These are phyloP conservation scores for Anarsia innoxiella DNA, from an alignment of 2,888 invertebrate species.

Conservation along the genomic window DNA sequence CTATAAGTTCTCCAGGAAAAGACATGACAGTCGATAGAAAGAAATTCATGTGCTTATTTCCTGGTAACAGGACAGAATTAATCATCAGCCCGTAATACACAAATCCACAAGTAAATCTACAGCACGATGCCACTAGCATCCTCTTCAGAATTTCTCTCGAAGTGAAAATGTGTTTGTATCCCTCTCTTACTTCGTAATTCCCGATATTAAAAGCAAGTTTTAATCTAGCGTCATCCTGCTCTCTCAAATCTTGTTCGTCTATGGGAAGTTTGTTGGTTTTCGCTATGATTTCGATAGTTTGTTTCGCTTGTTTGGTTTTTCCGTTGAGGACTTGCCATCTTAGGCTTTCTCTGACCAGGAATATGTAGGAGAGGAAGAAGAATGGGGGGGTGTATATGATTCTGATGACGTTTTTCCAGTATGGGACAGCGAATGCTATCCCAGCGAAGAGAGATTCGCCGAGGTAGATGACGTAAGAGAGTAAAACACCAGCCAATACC, in stretches of 20 bases:
- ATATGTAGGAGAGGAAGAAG: constrained; percentile 37
- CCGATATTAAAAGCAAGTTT: constrained; percentile 44
- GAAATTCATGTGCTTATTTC: constrained; percentile 55
- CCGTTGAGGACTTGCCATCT: constrained; percentile 55
- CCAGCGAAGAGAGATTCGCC: constrained; percentile 49
- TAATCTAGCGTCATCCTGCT: constrained; percentile 33
- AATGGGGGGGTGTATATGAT: constrained; percentile 50
- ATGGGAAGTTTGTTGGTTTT: constrained; percentile 43
- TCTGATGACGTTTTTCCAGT: constrained; percentile 49
- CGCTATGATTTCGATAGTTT: constrained; percentile 35
- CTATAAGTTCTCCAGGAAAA: constrained; percentile 53
- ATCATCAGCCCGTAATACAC: constrained; percentile 57
- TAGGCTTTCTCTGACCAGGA: constrained; percentile 47
- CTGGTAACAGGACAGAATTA: constrained; percentile 54
- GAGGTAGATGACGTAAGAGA: constrained; percentile 45
- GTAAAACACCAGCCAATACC: constrained; percentile 44
- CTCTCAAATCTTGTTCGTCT: constrained; percentile 32
- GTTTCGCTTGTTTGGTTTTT: constrained; percentile 41
- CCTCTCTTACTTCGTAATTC: constrained; percentile 37
- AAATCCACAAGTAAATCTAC: constrained; percentile 47
- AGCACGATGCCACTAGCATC: constrained; percentile 31
- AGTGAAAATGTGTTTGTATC: constrained; percentile 32
- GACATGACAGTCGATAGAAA: constrained; percentile 51
- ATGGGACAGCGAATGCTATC: constrained; percentile 47
- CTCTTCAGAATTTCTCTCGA: constrained; percentile 46